A percentile compares a stretch with the other conserved stretches of the same genome.
phyloP scores from a whole-genome alignment of 2,888 invertebrate species.

The Sphaerophoria rueppellii region DNA sequence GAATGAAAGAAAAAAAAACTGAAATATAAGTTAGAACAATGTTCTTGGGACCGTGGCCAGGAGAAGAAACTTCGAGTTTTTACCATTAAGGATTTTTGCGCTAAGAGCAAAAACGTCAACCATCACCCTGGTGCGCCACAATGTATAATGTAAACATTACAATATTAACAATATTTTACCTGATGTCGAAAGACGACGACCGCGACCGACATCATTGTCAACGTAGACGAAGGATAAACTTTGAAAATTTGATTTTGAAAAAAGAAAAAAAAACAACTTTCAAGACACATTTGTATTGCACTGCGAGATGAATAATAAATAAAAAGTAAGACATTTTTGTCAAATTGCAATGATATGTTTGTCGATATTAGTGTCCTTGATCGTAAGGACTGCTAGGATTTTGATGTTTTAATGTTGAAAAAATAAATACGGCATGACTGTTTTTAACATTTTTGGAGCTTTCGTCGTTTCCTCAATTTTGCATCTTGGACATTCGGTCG shows the following conservation, averaged over 20 bases:
- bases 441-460: too few species aligned
- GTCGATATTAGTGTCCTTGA: not conserved
- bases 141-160: slow-evolving; percentile 56
- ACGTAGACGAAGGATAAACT: slow-evolving; percentile 46
- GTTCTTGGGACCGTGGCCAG: slow-evolving; percentile 66
- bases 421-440: not conserved
- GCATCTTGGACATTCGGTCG: not conserved
- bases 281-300: slow-evolving; percentile 23
- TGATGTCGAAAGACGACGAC: slow-evolving; percentile 51
- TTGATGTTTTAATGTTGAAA: not conserved
- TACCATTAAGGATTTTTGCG: slow-evolving; percentile 43
- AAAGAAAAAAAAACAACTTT: slow-evolving; percentile 30
- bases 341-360: not conserved
- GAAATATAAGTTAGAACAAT: slow-evolving; percentile 56
- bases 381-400: not conserved
- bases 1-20: slow-evolving; percentile 19
- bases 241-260: slow-evolving; percentile 56
- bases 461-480: too few species aligned
- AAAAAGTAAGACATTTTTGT: slow-evolving; percentile 1
- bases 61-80: slow-evolving; percentile 53
- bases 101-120: slow-evolving; percentile 62
- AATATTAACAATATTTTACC: slow-evolving; percentile 71
- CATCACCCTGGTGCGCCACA: slow-evolving; percentile 23
- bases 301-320: slow-evolving; percentile 38
- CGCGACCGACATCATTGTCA: not conserved